Evolutionary conservation across 2,888 invertebrate genomes (phyloP).

Genomic region (Mycalesis mineus): DNA sequence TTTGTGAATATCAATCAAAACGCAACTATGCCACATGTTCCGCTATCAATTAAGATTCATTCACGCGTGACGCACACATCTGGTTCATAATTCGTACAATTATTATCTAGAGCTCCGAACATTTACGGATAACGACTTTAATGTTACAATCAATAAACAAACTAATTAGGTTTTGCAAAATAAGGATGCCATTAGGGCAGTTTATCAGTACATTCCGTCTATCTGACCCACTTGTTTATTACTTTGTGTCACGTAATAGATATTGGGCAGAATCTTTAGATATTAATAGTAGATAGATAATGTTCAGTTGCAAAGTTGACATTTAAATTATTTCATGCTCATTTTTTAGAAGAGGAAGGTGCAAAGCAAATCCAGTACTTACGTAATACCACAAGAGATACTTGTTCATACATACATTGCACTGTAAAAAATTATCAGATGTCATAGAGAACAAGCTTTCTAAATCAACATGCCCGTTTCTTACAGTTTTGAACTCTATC

Average conservation of each 20-base stretch:
- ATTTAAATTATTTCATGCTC: no score
- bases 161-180: constrained; percentile 13
- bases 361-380: no score
- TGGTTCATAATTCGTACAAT: constrained; percentile 47
- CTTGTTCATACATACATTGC: no score
- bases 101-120: constrained; percentile 42
- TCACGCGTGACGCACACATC: constrained; percentile 48
- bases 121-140: constrained; percentile 32
- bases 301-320: no score
- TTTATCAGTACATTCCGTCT: constrained; percentile 16
- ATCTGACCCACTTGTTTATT: constrained; percentile 1
- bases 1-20: constrained; percentile 38
- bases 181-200: constrained; percentile 24
- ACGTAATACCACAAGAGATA: no score
- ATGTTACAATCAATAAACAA: constrained; percentile 33
- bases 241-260: constrained; percentile 1
- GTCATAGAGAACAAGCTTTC: no score
- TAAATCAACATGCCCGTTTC: no score
- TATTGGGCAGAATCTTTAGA: no score
- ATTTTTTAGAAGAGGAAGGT: no score
- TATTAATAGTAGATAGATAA: no score
- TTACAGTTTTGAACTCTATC: no score
- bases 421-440: no score
- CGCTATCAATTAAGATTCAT: constrained; percentile 36
- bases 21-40: constrained; percentile 50